Conservation (phyloP, 2,888 invertebrate species). For the Listrodromus nycthemerus region DNA sequence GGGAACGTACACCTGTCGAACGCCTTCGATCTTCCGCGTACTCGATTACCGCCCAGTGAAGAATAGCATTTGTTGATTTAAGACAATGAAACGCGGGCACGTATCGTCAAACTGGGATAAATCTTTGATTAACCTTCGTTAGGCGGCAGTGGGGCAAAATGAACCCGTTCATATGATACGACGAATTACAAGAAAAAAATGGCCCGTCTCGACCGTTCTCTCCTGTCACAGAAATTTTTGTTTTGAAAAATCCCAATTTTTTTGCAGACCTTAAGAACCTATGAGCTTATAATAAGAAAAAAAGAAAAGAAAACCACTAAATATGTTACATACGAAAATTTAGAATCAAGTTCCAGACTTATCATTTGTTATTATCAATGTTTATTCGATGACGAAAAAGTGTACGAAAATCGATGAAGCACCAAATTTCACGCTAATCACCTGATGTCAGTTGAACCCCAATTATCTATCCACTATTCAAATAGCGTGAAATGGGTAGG, state of each 20-base stretch:
- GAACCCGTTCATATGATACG: not conserved
- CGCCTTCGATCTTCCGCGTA: not conserved
- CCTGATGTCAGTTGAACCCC: not conserved
- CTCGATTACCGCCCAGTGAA: not conserved
- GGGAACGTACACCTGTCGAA: constrained; percentile 32
- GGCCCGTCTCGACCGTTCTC: not conserved
- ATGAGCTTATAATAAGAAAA: not conserved
- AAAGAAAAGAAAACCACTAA: not conserved
- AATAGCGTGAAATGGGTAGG: constrained; percentile 34
- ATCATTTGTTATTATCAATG: not conserved
- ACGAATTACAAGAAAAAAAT: not conserved
- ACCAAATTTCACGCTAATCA: not conserved
- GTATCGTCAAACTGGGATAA: not conserved
- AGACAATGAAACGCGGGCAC: not conserved
- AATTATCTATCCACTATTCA: constrained; percentile 22
- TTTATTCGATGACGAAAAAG: not conserved
- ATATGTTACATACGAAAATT: not conserved
- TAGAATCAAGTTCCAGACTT: not conserved
- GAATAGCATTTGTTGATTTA: not conserved
- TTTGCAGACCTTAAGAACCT: not conserved
- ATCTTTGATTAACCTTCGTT: not conserved
- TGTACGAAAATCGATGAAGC: not conserved
- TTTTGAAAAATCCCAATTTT: not conserved
- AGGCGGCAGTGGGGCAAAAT: too few relatives aligned
- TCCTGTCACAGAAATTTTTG: not conserved